These are phyloP conservation scores for Caenorhabditis latens DNA, from an alignment of 1,140 invertebrate species.

Conservation along the genomic window DNA sequence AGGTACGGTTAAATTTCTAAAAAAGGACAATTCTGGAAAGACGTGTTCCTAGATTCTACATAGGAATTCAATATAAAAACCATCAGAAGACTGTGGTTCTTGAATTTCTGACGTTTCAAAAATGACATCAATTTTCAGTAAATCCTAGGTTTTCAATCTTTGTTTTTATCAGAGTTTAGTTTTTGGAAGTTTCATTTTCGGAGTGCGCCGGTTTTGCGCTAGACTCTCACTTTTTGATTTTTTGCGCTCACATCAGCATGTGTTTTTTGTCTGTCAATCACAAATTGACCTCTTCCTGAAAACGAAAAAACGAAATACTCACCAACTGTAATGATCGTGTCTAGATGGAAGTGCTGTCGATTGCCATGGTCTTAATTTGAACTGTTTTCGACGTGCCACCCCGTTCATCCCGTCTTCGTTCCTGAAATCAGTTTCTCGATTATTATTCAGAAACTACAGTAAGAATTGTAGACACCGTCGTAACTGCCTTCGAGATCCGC, in stretches of 20 bases:
- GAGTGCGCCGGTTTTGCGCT: background rate
- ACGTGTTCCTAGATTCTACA: too few relatives aligned
- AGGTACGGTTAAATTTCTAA: too few relatives aligned
- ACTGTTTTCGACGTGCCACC: conserved; percentile 45
- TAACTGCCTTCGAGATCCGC: conserved; percentile 10
- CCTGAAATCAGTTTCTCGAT: background rate
- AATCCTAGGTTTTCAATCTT: too few relatives aligned
- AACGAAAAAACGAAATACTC: background rate
- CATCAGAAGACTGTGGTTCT: too few relatives aligned
- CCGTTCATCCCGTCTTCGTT: conserved; percentile 47
- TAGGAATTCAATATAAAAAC: too few relatives aligned
- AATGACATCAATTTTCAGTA: too few relatives aligned
- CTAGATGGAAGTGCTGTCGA: conserved; percentile 31
- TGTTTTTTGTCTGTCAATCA: background rate
- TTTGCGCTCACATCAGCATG: background rate
- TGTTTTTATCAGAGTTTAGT: too few relatives aligned
- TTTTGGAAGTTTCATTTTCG: background rate
- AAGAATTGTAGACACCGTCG: background rate
- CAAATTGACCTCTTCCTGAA: conserved; percentile 38
- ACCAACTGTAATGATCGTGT: conserved; percentile 37
- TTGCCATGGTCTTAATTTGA: conserved; percentile 41
- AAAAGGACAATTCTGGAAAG: too few relatives aligned
- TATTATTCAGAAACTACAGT: background rate
- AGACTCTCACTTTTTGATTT: background rate
- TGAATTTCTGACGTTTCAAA: too few relatives aligned